A percentile compares a stretch with the other conserved stretches of the same genome.
These are phyloP conservation scores for Lycaena phlaeas DNA, from an alignment of 2,888 invertebrate genomes.

Conservation along the genomic window DNA sequence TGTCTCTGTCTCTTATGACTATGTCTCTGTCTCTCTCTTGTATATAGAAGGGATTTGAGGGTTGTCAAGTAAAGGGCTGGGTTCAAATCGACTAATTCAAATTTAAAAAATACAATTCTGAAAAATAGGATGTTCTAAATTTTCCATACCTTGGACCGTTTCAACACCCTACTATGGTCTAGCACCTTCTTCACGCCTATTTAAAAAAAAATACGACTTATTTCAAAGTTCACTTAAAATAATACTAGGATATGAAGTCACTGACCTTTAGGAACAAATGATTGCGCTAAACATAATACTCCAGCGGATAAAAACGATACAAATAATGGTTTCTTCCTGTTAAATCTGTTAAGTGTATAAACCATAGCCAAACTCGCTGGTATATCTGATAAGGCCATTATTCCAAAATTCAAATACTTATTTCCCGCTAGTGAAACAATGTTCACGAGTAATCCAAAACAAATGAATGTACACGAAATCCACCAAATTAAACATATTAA, in stretches of 20 bases:
- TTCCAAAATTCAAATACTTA: constrained; percentile 80
- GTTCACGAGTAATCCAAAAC: constrained; percentile 78
- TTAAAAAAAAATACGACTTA: too few relatives aligned
- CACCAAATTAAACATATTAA: constrained; percentile 38
- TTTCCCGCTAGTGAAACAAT: constrained; percentile 80
- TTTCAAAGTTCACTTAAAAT: too few relatives aligned
- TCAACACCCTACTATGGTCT: too few relatives aligned
- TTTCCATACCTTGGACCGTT: too few relatives aligned
- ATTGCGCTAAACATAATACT: constrained; percentile 63
- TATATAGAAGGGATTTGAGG: too few relatives aligned
- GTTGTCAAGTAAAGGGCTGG: too few relatives aligned
- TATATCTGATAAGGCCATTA: constrained; percentile 70
- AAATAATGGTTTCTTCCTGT: constrained; percentile 63
- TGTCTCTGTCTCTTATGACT: too few relatives aligned
- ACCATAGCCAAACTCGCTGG: constrained; percentile 70
- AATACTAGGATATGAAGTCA: neutral
- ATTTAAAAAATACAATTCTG: too few relatives aligned
- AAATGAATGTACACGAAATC: constrained; percentile 50
- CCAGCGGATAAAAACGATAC: constrained; percentile 64
- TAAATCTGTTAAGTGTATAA: constrained; percentile 59
- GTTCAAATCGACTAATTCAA: too few relatives aligned
- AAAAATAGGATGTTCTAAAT: too few relatives aligned
- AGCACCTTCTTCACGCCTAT: too few relatives aligned
- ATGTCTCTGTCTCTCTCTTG: too few relatives aligned
- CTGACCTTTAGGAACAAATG: constrained; percentile 63